Evolutionary conservation across 2,888 invertebrate genomes (phyloP), one percentile per base, ranked within the genome.

Genomic region (Caenorhabditis sp.): DNA sequence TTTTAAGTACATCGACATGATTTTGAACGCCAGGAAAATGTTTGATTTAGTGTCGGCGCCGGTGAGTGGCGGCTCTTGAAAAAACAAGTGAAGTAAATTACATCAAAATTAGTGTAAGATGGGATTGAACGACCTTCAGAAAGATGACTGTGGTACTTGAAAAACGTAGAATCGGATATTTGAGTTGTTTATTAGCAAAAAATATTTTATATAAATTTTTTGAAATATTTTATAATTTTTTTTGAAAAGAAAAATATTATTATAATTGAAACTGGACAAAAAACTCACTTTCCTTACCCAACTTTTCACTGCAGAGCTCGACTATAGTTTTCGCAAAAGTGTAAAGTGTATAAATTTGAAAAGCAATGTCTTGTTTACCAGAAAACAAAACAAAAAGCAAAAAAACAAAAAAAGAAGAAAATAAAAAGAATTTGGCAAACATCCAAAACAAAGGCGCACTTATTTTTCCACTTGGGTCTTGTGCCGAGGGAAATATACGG

Each of bases 31-130:
- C 43, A 43, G 3, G 43, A 43, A 43, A 43, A 43, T 43, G 43
- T 43, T 43, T 43, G 43, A 43, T 43, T 43, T 43, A 12, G 43
- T 43, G 43, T 43, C 43, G 43, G 43, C 43, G 43, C 43, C 43
- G 43, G 17, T 43, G 43, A 43, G 43, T 43, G 43, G 43, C 7
- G 43, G 43, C 43, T 43, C 43, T 43, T 54, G 54, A 54, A 52
- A 52, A 23, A 52, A 52, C 20, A 52, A 12, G 23, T 7, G 26
- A 54, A 20, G 54, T 54, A 26, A 54, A 26, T 54, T 54, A 26
- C 7, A 23, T 23, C 23, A 20, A 20, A 54, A 54, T 54, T 54
- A 54, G 23, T 54, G 5, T 54, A 20, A 8, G n/a, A 31, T 31
- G 31, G 4, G 31, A 7, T 31, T 31, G 31, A 43, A 3, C 43